Percentiles rank a stretch among this genome's conserved stretches.
These are phyloP conservation scores for Holocentrus rufus DNA, from an alignment of 2,797 vertebrate species.

Conservation along the genomic window DNA sequence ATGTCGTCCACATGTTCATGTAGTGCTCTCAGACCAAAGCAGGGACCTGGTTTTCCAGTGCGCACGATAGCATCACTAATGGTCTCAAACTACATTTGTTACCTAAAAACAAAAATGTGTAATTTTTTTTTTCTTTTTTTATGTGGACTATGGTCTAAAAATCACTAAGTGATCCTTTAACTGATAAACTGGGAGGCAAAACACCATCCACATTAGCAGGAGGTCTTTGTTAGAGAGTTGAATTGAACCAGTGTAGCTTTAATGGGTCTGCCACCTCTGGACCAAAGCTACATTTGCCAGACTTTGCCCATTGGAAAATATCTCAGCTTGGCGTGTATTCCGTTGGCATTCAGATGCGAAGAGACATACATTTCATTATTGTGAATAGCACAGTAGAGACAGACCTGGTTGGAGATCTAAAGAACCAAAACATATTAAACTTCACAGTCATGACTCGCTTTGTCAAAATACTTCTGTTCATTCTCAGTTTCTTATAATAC, in stretches of 20 bases:
- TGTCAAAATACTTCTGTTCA: slow-evolving; percentile 54
- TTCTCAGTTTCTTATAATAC: slow-evolving; percentile 37
- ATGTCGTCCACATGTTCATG: no score
- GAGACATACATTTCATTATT: slow-evolving; percentile 48
- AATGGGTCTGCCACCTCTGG: slow-evolving; percentile 31
- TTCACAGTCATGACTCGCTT: slow-evolving; percentile 37
- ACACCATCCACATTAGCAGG: not conserved
- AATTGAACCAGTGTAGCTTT: slow-evolving; percentile 11
- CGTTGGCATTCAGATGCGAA: slow-evolving; percentile 58
- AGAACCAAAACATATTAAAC: slow-evolving; percentile 56
- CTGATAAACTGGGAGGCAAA: not conserved
- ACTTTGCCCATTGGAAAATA: slow-evolving; percentile 52
- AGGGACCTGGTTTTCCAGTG: no score
- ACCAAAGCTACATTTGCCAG: slow-evolving; percentile 38
- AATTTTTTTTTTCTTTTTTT: no score
- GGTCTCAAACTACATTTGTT: no score
- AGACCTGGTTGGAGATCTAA: slow-evolving; percentile 55
- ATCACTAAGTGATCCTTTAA: no score
- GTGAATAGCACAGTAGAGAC: slow-evolving; percentile 49
- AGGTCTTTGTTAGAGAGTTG: slow-evolving; percentile 3
- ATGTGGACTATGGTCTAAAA: not conserved
- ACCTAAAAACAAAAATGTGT: no score
- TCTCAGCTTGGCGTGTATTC: slow-evolving; percentile 38
- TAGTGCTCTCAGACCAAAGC: no score
- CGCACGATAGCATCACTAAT: no score